Percentiles rank a stretch among this genome's conserved stretches.
Evolutionary conservation across 2,888 invertebrate species (phyloP).

Genomic region (Dorcus hopei): DNA sequence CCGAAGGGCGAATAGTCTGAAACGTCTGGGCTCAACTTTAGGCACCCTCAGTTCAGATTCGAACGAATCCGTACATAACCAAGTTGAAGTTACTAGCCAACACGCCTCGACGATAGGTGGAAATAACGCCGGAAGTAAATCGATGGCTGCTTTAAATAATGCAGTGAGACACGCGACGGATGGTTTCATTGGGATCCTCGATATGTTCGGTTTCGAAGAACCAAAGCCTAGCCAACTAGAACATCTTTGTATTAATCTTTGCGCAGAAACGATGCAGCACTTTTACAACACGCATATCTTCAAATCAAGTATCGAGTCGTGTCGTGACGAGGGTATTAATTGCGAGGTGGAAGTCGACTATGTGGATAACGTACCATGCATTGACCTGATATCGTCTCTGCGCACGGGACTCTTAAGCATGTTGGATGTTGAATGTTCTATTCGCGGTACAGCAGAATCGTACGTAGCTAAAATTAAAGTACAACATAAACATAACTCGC

Average conservation of each 20-base stretch:
- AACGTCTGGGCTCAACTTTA: constrained; percentile 77
- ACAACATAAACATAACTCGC: constrained; percentile 78
- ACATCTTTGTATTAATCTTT: constrained; percentile 91
- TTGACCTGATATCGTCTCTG: constrained; percentile 90
- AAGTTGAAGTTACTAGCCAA: constrained; percentile 79
- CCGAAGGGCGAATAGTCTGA: constrained; percentile 86
- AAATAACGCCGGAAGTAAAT: constrained; percentile 75
- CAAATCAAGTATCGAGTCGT: constrained; percentile 89
- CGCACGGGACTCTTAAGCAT: constrained; percentile 88
- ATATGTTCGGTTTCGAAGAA: constrained; percentile 97
- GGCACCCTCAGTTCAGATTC: constrained; percentile 86
- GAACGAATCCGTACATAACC: constrained; percentile 87
- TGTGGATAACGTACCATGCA: constrained; percentile 93
- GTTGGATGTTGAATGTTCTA: constrained; percentile 88
- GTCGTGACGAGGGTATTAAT: constrained; percentile 87
- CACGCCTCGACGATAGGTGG: constrained; percentile 79
- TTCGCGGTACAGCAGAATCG: constrained; percentile 74
- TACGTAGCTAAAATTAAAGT: constrained; percentile 77
- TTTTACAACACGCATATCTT: constrained; percentile 97
- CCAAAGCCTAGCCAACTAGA: constrained; percentile 87
- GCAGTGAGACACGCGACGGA: constrained; percentile 91
- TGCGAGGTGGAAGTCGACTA: constrained; percentile 90
- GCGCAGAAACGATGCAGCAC: constrained; percentile 96
- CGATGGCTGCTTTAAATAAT: constrained; percentile 88
- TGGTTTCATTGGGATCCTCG: constrained; percentile 92